Base-by-base conservation (phyloP, 2,888 invertebrate species). In the Orchesellides sinensis region DNA sequence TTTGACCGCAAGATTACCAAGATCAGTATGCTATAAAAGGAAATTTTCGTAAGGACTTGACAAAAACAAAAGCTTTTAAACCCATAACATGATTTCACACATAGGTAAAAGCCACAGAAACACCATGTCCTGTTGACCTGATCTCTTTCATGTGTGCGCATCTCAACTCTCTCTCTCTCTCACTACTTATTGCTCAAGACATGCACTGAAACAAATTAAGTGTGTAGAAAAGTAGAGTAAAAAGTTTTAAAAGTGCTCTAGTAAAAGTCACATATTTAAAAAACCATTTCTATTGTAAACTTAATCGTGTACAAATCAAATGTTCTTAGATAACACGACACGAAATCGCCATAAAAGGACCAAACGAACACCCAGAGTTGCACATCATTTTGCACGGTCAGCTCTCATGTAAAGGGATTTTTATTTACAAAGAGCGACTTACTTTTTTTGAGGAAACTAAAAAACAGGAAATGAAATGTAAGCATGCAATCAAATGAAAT, bases 381-480 rank as follows among this genome's bases (percentile, higher is more conserved):
- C 59, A 59, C 49, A 14, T 25, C 25, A 21, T 23, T 54, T 52
- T 25, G 14, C 54, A 61, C 59, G 29, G 29, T 61, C 27, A 49
- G 29, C n/a, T n/a, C n/a, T n/a, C 59, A 61, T 25, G 14, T 29
- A 49, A 49, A 17, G 12, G 27, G 25, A 56, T 12, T 23, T 49
- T 49, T 19, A 49, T 49, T 40, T 49, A 19, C 6, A 32, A 10
- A 17, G 21, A 19, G 63, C 63, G 6, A n/a, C n/a, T n/a, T n/a
- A n/a, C n/a, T n/a, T 25, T 45, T 21, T 63, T 27, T n/a, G 23
- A 45, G 25, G 27, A 66, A 66, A 47, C 17, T 17, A 12, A 54
- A 52, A 56, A 70, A 70, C 70, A 56, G 70, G 70, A 70, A 70
- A 70, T 70, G 32, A 70, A 40, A 5, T 40, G 40, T 35, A 70